Evolutionary conservation across 1,140 invertebrate species (phyloP).

Genomic region (Drosophila tani): DNA sequence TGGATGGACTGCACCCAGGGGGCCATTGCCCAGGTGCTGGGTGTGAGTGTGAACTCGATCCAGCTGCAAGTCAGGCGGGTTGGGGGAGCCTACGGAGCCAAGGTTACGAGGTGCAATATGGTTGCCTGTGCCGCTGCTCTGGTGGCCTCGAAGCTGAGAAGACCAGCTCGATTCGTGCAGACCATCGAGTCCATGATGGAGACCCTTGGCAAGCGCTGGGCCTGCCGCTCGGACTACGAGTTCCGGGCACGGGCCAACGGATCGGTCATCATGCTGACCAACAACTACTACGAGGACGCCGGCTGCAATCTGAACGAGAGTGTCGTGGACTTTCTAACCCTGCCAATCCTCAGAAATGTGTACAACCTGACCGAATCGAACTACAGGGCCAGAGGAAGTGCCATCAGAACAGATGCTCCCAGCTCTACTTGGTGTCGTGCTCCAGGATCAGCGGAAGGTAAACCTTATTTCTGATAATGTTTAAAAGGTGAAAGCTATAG

Average conservation of each 20-base stretch:
- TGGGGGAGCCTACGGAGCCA: slow-evolving; percentile 90
- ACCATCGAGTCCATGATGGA: slow-evolving; percentile 89
- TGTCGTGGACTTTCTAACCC: slow-evolving; percentile 74
- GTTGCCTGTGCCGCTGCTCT: slow-evolving; percentile 88
- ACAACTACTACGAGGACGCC: slow-evolving; percentile 88
- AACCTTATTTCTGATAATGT: background rate
- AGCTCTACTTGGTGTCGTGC: slow-evolving; percentile 87
- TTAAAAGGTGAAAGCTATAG: too few species aligned
- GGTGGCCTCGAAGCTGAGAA: slow-evolving; percentile 87
- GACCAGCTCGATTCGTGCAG: slow-evolving; percentile 88
- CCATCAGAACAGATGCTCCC: slow-evolving; percentile 88
- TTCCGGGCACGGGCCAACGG: slow-evolving; percentile 88
- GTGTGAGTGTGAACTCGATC: slow-evolving; percentile 86
- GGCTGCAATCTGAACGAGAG: slow-evolving; percentile 88
- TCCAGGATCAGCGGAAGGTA: slow-evolving; percentile 88
- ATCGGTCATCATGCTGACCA: slow-evolving; percentile 88
- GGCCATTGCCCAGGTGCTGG: slow-evolving; percentile 87
- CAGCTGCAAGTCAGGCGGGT: slow-evolving; percentile 88
- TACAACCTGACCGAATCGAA: slow-evolving; percentile 86
- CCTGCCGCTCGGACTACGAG: slow-evolving; percentile 86
- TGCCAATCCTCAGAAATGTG: slow-evolving; percentile 86
- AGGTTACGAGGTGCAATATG: slow-evolving; percentile 87
- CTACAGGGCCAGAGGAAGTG: slow-evolving; percentile 87
- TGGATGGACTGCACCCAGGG: slow-evolving; percentile 89
- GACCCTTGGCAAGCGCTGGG: slow-evolving; percentile 87